Evolutionary conservation across 2,888 invertebrate species (phyloP), one percentile per base, ranked within the genome.

Genomic region (Lycia hirtaria): DNA sequence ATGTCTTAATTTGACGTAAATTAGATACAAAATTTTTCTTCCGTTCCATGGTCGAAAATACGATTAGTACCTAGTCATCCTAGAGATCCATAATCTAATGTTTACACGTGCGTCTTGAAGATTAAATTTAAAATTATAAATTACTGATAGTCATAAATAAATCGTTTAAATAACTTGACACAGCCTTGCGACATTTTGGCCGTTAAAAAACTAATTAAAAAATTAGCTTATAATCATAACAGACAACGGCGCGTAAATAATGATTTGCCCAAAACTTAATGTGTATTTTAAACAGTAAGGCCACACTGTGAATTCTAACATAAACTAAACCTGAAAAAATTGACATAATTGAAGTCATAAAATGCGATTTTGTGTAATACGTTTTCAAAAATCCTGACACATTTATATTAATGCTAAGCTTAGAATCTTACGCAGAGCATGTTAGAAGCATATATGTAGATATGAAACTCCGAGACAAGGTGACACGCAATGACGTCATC

Each of bases 151-250:
- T 58, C 40, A 62, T 60, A 56, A 62, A 62, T 60, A 65, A 56
- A 49, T 63, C 32, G 26, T 55, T 66, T 70, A 71, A 72, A 73
- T 73, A 70, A 73, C 49, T 68, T 70, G 63, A 81, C 85, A 87
- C 85, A 87, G 87, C 86, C 85, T 72, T 80, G 71, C 71, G 74
- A 81, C 72, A 74, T 78, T 81, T 80, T 78, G 81, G 83, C 85
- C 59, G 80, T 72, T 72, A 65, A 69, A 65, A 69, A 72, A 71
- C 65, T 75, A 69, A 69, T 70, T 67, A 35, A 50, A 32, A 44
- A 56, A 45, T 45, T 26, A 56, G 40, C 56, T 56, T 56, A 56
- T 33, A 45, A 22, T 38, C 30, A 59, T 60, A 64, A 66, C 62
- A 62, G 62, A 65, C 63, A 63, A 60, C 43, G 52, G 55, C 52